Conservation (phyloP, 2,797 vertebrate species). For the Ataeniobius toweri region DNA sequence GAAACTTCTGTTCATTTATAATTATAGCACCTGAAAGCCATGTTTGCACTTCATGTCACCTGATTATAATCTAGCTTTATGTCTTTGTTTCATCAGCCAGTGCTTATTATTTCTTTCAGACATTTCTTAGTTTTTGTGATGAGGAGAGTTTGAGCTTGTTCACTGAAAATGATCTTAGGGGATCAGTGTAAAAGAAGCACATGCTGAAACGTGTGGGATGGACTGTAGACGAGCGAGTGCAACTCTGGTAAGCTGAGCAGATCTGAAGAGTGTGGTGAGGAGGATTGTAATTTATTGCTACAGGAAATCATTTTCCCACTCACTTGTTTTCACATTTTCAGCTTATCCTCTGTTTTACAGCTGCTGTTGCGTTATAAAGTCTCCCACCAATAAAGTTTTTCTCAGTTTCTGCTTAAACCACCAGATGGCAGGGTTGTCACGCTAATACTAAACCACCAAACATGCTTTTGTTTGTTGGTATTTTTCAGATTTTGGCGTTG, state of each 20-base stretch:
- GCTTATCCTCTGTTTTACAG: background rate
- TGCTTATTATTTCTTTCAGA: background rate
- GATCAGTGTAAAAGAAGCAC: background rate
- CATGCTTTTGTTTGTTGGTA: conserved; percentile 8
- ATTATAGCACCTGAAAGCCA: background rate
- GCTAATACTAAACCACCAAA: background rate
- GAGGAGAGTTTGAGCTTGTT: background rate
- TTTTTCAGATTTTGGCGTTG: conserved; percentile 6
- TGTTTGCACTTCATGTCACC: background rate
- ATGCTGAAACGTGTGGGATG: background rate
- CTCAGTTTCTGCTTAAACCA: conserved; percentile 21
- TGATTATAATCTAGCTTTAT: background rate
- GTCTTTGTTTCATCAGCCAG: background rate
- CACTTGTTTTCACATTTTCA: conserved; percentile 1
- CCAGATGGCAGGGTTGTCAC: conserved; percentile 52
- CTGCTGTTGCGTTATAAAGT: background rate
- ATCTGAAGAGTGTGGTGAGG: background rate
- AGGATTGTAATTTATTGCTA: background rate
- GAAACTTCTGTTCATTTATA: background rate
- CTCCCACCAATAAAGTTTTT: background rate
- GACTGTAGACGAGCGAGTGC: background rate
- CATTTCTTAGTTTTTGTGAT: background rate
- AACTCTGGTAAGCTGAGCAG: background rate
- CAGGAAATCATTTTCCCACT: background rate
- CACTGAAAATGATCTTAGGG: background rate